Conservation (phyloP, 2,888 invertebrate species). For the Tipula unca region DNA sequence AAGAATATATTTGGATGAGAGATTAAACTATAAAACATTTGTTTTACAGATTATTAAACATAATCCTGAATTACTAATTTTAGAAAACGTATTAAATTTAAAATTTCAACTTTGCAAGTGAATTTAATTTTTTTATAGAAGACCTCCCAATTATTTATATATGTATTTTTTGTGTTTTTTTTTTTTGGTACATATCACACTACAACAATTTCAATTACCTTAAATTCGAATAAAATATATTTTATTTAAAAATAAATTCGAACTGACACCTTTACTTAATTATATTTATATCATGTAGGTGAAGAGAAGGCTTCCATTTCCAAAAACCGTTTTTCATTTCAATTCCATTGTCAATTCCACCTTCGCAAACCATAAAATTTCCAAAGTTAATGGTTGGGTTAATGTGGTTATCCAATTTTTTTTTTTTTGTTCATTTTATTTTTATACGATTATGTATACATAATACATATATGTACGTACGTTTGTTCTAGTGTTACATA, state of each 20-base stretch:
- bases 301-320: not conserved
- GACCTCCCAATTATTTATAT: too few species aligned
- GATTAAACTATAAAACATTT: too few species aligned
- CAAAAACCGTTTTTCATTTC: not conserved
- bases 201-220: not conserved
- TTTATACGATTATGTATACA: not conserved
- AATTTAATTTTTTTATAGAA: too few species aligned
- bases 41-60: too few species aligned
- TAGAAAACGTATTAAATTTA: too few species aligned
- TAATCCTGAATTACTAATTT: too few species aligned
- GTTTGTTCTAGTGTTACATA: not conserved
- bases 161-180: too few species aligned
- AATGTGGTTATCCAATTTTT: not conserved
- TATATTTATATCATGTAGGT: not conserved
- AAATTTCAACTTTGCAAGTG: too few species aligned
- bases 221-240: not conserved
- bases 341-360: not conserved
- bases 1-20: too few species aligned
- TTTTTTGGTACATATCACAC: not conserved
- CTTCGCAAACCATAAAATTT: not conserved
- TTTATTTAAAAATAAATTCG: not conserved
- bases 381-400: not conserved
- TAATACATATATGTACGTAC: not conserved
- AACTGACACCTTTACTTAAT: constrained; percentile 8
- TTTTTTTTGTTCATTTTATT: not conserved